Evolutionary conservation across 1,140 invertebrate genomes (phyloP).

Genomic region (Heterodera carotae): DNA sequence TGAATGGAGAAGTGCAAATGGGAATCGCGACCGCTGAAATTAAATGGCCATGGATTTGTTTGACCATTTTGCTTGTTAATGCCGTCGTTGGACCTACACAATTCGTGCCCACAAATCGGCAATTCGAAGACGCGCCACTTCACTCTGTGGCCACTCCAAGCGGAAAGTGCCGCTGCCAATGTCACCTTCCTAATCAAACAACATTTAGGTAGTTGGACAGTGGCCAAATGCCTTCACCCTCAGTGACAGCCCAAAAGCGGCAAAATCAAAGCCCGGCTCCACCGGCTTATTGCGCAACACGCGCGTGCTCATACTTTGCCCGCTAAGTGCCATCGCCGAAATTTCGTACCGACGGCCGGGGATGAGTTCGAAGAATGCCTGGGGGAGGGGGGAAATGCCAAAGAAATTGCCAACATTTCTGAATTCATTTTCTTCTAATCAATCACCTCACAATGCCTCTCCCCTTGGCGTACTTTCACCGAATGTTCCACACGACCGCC

Average conservation of each 20-base stretch:
- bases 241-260: conserved; percentile 58
- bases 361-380: conserved; percentile 45
- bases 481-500: conserved; percentile 5
- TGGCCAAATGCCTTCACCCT: conserved; percentile 35
- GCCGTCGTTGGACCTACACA: conserved; percentile 24
- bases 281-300: conserved; percentile 52
- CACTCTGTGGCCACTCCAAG: conserved; percentile 49
- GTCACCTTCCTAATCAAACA: conserved; percentile 25
- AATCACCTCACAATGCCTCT: neutral
- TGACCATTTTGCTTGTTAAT: too few species aligned
- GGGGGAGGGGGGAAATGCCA: conserved; percentile 41
- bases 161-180: conserved; percentile 8
- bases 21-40: conserved; percentile 51
- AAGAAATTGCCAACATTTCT: neutral
- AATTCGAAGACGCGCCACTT: conserved; percentile 51
- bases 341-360: conserved; percentile 60
- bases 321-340: conserved; percentile 52
- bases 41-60: too few species aligned
- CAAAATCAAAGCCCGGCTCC: conserved; percentile 59
- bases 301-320: conserved; percentile 48
- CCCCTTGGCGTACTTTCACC: neutral
- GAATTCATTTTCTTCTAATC: neutral
- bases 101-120: conserved; percentile 60
- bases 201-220: neutral
- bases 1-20: conserved; percentile 58